Conservation (phyloP, 1,140 invertebrate species). For the Macrobrachium nipponense region DNA sequence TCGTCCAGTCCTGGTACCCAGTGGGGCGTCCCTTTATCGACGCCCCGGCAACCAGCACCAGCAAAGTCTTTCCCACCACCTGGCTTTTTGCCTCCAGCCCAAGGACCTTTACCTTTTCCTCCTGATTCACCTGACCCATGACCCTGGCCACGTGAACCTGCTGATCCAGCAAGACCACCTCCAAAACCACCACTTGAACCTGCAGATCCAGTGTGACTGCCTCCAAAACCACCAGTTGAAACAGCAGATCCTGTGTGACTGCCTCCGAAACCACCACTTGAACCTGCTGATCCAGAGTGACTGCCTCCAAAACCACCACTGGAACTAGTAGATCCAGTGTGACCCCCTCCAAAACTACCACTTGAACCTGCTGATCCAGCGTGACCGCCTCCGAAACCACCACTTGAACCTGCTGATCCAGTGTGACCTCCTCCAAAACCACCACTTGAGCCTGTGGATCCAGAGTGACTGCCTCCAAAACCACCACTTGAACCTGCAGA, state of each 20-base stretch:
- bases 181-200: not conserved
- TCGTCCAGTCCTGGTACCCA: slow-evolving; percentile 9
- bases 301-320: not conserved
- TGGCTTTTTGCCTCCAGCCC: not conserved
- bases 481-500: too few relatives aligned
- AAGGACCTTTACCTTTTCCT: too few relatives aligned
- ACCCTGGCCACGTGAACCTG: not conserved
- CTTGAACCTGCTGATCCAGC: not conserved
- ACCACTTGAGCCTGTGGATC: not conserved
- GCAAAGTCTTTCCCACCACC: not conserved
- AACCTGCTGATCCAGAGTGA: not conserved
- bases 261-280: not conserved
- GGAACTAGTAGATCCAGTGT: not conserved
- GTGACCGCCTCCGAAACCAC: not conserved
- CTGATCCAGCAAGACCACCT: not conserved
- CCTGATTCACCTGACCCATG: too few relatives aligned
- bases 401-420: not conserved
- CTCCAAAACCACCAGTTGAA: not conserved
- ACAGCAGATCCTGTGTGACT: not conserved
- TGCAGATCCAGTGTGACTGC: not conserved
- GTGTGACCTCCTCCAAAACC: not conserved
- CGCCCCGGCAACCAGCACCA: not conserved
- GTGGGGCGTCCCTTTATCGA: not conserved
- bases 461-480: not conserved
- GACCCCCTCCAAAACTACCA: not conserved